Evolutionary conservation across 2,888 invertebrate species (phyloP).

Genomic region (Baronia brevicornis): DNA sequence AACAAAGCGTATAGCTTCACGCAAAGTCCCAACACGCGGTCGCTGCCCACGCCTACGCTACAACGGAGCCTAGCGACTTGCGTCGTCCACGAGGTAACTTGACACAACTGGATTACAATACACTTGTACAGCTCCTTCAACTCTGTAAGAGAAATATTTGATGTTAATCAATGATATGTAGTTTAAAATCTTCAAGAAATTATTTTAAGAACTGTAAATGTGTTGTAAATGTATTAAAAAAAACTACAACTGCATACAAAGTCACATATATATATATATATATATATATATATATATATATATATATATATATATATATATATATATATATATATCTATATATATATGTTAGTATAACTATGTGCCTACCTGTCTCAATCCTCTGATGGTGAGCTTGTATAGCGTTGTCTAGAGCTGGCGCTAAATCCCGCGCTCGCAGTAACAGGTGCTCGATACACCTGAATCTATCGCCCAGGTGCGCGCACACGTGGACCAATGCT

Average conservation of each 20-base stretch:
- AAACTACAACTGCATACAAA: too few species aligned
- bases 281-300: too few species aligned
- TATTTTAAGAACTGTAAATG: not conserved
- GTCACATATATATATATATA: too few species aligned
- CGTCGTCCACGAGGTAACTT: constrained; percentile 33
- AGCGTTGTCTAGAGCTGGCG: constrained; percentile 22
- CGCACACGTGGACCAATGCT: constrained; percentile 36
- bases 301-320: too few species aligned
- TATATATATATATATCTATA: too few species aligned
- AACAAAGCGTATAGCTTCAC: constrained; percentile 43
- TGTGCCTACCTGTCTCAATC: constrained; percentile 41
- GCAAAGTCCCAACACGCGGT: constrained; percentile 33
- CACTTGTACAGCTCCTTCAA: constrained; percentile 43
- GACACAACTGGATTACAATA: constrained; percentile 45
- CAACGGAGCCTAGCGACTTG: constrained; percentile 36
- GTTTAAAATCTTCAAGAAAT: too few species aligned
- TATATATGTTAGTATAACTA: too few species aligned
- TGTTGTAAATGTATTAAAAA: too few species aligned
- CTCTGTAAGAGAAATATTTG: constrained; percentile 32
- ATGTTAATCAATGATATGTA: not conserved
- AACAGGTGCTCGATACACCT: constrained; percentile 36
- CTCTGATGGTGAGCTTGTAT: constrained; percentile 27
- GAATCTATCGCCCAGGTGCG: constrained; percentile 31
- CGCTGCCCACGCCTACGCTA: constrained; percentile 40
- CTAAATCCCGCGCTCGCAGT: constrained; percentile 38